Evolutionary conservation across 2,888 invertebrate species (phyloP).

Genomic region (Rutpela maculata): DNA sequence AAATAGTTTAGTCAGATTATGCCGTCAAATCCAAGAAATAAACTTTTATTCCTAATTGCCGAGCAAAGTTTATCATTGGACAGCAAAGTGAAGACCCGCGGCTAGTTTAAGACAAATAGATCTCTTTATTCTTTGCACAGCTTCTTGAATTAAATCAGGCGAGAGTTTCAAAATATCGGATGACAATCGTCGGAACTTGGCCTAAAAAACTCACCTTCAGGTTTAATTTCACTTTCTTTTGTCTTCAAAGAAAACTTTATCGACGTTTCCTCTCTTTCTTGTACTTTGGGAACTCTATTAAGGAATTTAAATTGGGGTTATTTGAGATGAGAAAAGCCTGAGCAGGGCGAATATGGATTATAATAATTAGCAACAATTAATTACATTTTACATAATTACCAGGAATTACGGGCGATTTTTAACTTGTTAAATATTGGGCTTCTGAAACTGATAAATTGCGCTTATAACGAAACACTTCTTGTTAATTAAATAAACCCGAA

Average conservation of each 20-base stretch:
- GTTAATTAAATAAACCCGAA: background rate
- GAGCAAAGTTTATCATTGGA: background rate
- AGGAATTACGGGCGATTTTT: conserved; percentile 5
- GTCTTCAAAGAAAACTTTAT: conserved; percentile 20
- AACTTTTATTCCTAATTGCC: background rate
- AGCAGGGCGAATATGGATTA: conserved; percentile 6
- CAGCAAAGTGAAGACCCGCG: background rate
- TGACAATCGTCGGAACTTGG: conserved; percentile 13
- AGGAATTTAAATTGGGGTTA: conserved; percentile 12
- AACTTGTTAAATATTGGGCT: conserved; percentile 11
- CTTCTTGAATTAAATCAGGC: conserved; percentile 10
- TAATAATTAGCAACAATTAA: conserved; percentile 20
- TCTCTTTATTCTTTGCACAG: background rate
- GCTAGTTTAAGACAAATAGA: background rate
- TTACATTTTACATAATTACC: conserved; percentile 8
- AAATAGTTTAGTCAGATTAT: background rate
- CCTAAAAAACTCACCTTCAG: conserved; percentile 21
- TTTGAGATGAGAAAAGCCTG: conserved; percentile 3
- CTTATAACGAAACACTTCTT: conserved; percentile 1
- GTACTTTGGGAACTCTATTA: conserved; percentile 14
- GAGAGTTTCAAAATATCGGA: conserved; percentile 10
- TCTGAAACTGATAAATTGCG: conserved; percentile 4
- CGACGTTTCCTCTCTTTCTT: background rate
- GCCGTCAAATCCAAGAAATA: background rate
- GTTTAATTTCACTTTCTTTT: conserved; percentile 20